phyloP scores from a whole-genome alignment of 2,888 invertebrate species.

The Apomyelois bistriatella region DNA sequence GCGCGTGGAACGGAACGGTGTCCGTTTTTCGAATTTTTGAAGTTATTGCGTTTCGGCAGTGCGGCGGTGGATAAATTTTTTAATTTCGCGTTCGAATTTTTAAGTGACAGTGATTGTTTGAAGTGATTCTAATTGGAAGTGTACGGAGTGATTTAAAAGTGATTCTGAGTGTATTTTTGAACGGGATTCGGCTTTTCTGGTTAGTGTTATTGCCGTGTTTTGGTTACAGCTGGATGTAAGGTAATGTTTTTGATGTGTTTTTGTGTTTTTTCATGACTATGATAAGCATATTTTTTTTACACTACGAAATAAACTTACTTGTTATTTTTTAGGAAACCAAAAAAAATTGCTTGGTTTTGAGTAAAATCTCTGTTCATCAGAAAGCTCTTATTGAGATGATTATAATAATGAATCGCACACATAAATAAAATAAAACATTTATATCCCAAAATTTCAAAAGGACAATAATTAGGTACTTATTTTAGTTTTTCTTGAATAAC shows the following conservation, averaged over 20 bases:
- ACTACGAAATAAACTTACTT: too few species aligned
- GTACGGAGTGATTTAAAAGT: conserved; percentile 1
- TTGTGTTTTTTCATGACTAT: too few species aligned
- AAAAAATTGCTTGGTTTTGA: too few species aligned
- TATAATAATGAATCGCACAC: too few species aligned
- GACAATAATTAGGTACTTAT: too few species aligned
- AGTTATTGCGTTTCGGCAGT: not conserved
- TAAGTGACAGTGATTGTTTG: conserved; percentile 1
- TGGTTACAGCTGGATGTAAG: not conserved
- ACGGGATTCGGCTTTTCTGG: not conserved
- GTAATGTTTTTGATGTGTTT: not conserved
- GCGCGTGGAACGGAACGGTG: conserved; percentile 18
- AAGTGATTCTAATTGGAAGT: conserved; percentile 2
- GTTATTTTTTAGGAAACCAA: too few species aligned
- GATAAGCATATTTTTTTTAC: too few species aligned
- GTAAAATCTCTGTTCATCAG: too few species aligned
- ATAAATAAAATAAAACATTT: too few species aligned
- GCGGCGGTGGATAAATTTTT: not conserved
- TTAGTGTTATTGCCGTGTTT: not conserved
- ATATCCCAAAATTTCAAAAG: too few species aligned
- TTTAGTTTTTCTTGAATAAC: too few species aligned
- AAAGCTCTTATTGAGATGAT: too few species aligned
- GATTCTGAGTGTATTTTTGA: not conserved
- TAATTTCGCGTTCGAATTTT: not conserved
- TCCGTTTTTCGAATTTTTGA: conserved; percentile 20